Evolutionary conservation across 2,888 invertebrate genomes (phyloP), one percentile per base, ranked within the genome.

Genomic region (Petrophora chlorosata): DNA sequence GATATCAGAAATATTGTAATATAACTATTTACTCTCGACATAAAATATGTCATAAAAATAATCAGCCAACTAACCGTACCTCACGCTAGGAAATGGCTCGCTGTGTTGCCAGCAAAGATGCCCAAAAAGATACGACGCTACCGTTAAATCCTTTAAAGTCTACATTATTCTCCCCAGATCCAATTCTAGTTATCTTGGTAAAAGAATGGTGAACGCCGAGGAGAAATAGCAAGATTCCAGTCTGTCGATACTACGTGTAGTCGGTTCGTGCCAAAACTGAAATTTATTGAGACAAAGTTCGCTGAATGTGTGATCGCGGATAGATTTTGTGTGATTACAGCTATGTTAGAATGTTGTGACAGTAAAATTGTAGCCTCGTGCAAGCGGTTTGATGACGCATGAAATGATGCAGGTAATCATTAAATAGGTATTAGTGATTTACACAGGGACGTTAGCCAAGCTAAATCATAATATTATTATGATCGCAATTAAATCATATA

Each of bases 211-310:
- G 59, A 44, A 30, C 47, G 43, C 44, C 52, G 52, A 30, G 69
- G 60, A 60, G 69, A 66, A 76, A 73, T 64, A 68, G 74, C 68
- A 61, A 68, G 69, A 72, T 72, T 63, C 59, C 60, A 65, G 62
- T 53, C 56, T 61, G 65, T 73, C 78, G 76, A 77, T 77, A 73
- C 70, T 59, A 51, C 56, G 54, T 51, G 54, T 54, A 49, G 28
- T 40, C 60, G 49, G 56, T 58, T 65, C 69, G 78, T 80, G 82
- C 82, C 82, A 82, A 80, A 79, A 77, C 68, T 70, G 59, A 66
- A 70, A 80, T 80, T 80, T 80, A 82, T 79, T 72, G 75, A 70
- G 70, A 73, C 71, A 72, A 68, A 73, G 72, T 76, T 73, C 56
- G 63, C 67, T 67, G 72, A 67, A 72, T 70, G 63, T 70, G 65